These are phyloP conservation scores for Eristalinus aeneus DNA, from an alignment of 2,888 invertebrate genomes.

Conservation along the genomic window DNA sequence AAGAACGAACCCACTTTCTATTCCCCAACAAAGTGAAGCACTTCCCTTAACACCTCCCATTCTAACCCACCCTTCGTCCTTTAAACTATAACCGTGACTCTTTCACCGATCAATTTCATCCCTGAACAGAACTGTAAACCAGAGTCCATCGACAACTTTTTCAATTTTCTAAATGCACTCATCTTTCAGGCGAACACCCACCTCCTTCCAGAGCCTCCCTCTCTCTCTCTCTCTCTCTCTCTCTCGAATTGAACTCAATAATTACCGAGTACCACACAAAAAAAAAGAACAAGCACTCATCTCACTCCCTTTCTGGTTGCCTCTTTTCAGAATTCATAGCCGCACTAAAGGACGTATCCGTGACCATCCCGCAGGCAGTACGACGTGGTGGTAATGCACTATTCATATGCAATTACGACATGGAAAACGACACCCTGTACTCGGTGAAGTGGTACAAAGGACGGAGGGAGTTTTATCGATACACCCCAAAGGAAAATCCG, in stretches of 20 bases:
- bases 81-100: no score
- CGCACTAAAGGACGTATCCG: conserved; percentile 84
- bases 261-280: not conserved
- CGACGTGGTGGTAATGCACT: conserved; percentile 85
- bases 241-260: not conserved
- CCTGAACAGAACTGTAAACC: no score
- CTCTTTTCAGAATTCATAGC: conserved; percentile 78
- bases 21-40: no score
- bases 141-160: not conserved
- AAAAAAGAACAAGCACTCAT: not conserved
- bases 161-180: not conserved
- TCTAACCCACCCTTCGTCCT: no score
- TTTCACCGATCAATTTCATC: not conserved
- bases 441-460: conserved; percentile 95
- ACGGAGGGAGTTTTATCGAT: conserved; percentile 91
- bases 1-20: no score
- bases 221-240: not conserved
- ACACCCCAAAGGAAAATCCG: conserved; percentile 86
- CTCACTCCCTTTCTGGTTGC: not conserved
- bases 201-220: not conserved
- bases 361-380: conserved; percentile 86
- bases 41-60: no score
- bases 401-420: conserved; percentile 88
- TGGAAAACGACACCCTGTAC: conserved; percentile 90
- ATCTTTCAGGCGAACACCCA: not conserved